Percentiles rank a stretch among this genome's conserved stretches.
phyloP scores from a whole-genome alignment of 2,888 invertebrate genomes.

The Oscheius myriophilus region DNA sequence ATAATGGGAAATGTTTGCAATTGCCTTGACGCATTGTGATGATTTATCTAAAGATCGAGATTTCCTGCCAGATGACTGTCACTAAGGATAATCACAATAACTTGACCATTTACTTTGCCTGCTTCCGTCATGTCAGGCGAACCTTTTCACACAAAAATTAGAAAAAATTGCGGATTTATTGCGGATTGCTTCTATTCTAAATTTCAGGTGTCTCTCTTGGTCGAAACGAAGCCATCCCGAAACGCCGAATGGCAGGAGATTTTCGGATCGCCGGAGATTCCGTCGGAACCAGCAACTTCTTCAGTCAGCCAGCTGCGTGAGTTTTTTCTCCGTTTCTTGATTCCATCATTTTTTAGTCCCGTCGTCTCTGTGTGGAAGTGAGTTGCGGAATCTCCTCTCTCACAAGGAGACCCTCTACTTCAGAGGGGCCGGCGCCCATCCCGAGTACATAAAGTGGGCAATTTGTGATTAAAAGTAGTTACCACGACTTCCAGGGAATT shows the following conservation, averaged over 20 bases:
- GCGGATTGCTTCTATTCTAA: too few species aligned
- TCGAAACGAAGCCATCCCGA: background rate
- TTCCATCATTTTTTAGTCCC: conserved; percentile 17
- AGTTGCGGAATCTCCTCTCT: conserved; percentile 17
- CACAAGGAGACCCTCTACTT: conserved; percentile 25
- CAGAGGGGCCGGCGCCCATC: conserved; percentile 19
- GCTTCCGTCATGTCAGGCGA: too few species aligned
- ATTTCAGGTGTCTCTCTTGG: background rate
- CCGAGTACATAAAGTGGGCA: conserved; percentile 1
- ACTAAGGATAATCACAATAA: too few species aligned
- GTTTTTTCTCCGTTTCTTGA: too few species aligned
- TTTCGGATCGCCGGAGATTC: background rate
- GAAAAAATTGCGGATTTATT: too few species aligned
- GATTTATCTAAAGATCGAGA: too few species aligned
- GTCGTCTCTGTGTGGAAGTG: conserved; percentile 9
- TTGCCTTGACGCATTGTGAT: too few species aligned
- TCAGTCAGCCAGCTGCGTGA: too few species aligned
- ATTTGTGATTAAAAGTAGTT: background rate
- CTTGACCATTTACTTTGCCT: too few species aligned
- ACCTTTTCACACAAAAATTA: too few species aligned
- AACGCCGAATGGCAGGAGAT: background rate
- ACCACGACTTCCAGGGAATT: background rate
- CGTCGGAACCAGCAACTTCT: background rate
- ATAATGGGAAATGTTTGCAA: too few species aligned
- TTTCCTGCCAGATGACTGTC: too few species aligned